Conservation (phyloP, 2,797 vertebrate genomes). For the Philypnodon macrostomus region DNA sequence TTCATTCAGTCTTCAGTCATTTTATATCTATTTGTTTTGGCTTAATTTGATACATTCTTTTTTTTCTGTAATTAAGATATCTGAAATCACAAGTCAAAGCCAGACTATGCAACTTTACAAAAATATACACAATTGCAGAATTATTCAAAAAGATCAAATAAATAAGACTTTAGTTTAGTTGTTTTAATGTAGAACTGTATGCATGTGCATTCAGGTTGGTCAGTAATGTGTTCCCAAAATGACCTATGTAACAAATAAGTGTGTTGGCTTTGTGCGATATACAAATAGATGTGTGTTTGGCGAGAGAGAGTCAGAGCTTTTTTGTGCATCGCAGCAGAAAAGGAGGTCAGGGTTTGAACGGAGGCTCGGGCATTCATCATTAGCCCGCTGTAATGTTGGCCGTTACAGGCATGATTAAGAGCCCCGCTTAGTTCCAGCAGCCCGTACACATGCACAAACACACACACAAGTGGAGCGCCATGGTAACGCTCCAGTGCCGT, state of each 20-base stretch:
- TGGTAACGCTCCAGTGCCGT: constrained; percentile 15
- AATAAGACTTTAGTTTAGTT: too few species aligned
- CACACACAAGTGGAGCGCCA: constrained; percentile 23
- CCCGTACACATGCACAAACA: constrained; percentile 51
- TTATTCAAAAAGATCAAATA: too few species aligned
- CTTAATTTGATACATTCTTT: constrained; percentile 11
- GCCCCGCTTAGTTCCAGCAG: constrained; percentile 77
- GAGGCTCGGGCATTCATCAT: constrained; percentile 82
- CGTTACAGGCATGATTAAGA: constrained; percentile 79
- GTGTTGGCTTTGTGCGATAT: constrained; percentile 11
- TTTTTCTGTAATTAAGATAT: constrained; percentile 15
- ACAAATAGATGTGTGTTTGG: constrained; percentile 26
- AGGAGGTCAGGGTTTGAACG: constrained; percentile 80
- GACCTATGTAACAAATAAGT: constrained; percentile 53
- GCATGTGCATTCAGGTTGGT: constrained; percentile 65
- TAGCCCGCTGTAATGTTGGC: constrained; percentile 77
- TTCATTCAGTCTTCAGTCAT: constrained; percentile 47
- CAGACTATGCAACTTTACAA: too few species aligned
- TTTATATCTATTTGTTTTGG: constrained; percentile 27
- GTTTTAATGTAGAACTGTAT: too few species aligned
- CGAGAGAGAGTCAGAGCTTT: constrained; percentile 46
- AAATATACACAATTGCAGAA: too few species aligned
- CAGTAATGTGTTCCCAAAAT: constrained; percentile 56
- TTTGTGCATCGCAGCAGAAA: constrained; percentile 79
- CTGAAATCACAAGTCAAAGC: background rate